Conservation (phyloP, 2,888 invertebrate genomes). For the Machimus rusticus region DNA sequence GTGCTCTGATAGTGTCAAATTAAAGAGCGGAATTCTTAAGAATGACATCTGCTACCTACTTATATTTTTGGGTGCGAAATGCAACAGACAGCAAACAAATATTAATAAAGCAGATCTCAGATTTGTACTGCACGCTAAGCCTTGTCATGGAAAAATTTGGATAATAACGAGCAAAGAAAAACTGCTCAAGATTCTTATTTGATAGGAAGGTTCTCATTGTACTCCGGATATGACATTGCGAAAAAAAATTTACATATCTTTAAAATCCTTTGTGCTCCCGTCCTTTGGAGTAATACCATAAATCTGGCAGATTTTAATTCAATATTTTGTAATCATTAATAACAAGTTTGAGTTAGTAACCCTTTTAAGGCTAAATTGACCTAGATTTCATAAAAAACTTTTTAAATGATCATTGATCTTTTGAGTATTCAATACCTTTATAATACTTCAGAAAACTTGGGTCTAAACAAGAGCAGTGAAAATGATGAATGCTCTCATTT, state of each 20-base stretch:
- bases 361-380: background rate
- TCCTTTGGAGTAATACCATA: background rate
- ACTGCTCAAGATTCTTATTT: background rate
- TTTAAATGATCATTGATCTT: background rate
- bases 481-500: background rate
- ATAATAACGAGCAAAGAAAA: conserved; percentile 4
- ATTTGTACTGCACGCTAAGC: conserved; percentile 13
- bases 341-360: background rate
- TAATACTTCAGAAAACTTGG: too few species aligned
- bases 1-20: conserved; percentile 34
- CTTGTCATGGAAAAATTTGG: conserved; percentile 12
- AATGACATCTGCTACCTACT: conserved; percentile 39
- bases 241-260: background rate
- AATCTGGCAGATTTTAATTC: background rate
- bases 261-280: background rate
- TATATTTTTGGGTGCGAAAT: conserved; percentile 19
- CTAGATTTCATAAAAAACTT: background rate
- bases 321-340: background rate
- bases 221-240: background rate
- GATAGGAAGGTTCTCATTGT: background rate
- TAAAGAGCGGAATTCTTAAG: conserved; percentile 29
- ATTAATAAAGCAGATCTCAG: conserved; percentile 24
- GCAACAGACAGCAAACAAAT: background rate
- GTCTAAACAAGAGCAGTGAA: background rate
- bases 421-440: background rate